Percentiles rank a stretch among this genome's conserved stretches.
phyloP scores from a whole-genome alignment of 64 coral and sea anemone genomes.

The Dendrophyllia cribrosa region DNA sequence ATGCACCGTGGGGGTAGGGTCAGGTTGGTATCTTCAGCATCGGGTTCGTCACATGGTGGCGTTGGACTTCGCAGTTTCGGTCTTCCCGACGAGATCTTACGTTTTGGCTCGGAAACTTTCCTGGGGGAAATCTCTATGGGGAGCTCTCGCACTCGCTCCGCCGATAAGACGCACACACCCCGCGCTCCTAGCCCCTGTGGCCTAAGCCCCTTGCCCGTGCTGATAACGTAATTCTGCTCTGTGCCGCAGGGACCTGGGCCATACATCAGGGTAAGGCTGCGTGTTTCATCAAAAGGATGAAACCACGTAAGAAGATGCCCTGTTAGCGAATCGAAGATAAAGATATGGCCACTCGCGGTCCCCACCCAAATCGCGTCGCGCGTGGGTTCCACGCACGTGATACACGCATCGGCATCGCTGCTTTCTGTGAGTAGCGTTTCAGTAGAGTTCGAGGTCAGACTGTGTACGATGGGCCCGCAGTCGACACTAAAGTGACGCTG shows the following conservation, averaged over 20 bases:
- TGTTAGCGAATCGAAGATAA: conserved; percentile 80
- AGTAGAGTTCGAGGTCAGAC: not conserved
- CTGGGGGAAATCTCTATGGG: conserved; percentile 1
- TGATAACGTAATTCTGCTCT: conserved; percentile 89
- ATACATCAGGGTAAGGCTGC: conserved; percentile 72
- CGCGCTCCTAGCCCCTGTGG: conserved; percentile 67
- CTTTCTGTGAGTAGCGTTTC: conserved; percentile 18
- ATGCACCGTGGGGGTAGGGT: conserved; percentile 47
- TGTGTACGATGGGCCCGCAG: conserved; percentile 63
- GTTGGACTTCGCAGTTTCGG: not conserved
- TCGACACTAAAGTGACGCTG: conserved; percentile 69
- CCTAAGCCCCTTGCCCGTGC: conserved; percentile 80
- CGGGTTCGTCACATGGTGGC: not conserved
- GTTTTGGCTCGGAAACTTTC: not conserved
- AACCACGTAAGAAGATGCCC: conserved; percentile 85
- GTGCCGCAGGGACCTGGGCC: conserved; percentile 81
- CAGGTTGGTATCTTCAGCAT: conserved; percentile 2
- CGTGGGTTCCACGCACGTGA: conserved; percentile 82
- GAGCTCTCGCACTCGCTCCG: conserved; percentile 68
- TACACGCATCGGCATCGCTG: conserved; percentile 59
- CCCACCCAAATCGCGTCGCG: conserved; percentile 92
- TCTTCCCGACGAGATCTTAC: conserved; percentile 30
- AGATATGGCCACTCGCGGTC: conserved; percentile 76
- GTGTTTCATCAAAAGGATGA: conserved; percentile 85
- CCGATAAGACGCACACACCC: conserved; percentile 76